phyloP scores from a whole-genome alignment of 2,113 vertebrate genomes.

The Sinocyclocheilus maitianheensis region DNA sequence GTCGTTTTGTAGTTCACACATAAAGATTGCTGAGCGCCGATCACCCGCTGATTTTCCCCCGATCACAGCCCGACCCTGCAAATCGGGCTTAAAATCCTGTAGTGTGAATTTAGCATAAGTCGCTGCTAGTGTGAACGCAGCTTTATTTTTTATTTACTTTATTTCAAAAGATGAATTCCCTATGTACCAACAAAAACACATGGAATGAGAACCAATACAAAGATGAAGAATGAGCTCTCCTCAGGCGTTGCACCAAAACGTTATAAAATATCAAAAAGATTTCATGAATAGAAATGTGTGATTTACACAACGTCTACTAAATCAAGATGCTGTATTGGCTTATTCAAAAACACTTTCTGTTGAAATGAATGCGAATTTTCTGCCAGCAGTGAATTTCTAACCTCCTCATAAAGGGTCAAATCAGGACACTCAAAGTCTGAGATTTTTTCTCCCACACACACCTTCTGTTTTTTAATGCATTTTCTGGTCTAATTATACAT shows the following conservation, averaged over 20 bases:
- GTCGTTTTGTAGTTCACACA: no score
- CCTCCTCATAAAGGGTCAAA: slow-evolving; percentile 16
- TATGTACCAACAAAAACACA: not conserved
- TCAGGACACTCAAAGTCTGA: slow-evolving; percentile 21
- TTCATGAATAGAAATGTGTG: slow-evolving; percentile 6
- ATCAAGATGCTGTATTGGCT: slow-evolving; percentile 10
- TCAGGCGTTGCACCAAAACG: not conserved
- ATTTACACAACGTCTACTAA: slow-evolving; percentile 14
- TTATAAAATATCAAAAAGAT: not conserved
- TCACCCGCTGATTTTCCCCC: no score
- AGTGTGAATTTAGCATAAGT: no score
- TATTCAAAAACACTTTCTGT: slow-evolving; percentile 17
- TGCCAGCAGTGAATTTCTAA: not conserved
- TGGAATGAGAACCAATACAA: not conserved
- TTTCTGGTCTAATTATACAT: not conserved
- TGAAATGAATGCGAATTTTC: slow-evolving; percentile 8
- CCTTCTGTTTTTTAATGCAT: not conserved
- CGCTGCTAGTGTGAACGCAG: no score
- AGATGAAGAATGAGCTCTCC: not conserved
- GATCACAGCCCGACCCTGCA: no score
- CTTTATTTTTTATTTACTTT: no score
- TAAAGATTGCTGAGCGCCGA: no score
- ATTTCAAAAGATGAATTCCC: no score
- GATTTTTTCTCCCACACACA: not conserved
- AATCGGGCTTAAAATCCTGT: no score